These are phyloP conservation scores for Camponotus pennsylvanicus DNA, from an alignment of 1,140 invertebrate genomes.

Conservation along the genomic window DNA sequence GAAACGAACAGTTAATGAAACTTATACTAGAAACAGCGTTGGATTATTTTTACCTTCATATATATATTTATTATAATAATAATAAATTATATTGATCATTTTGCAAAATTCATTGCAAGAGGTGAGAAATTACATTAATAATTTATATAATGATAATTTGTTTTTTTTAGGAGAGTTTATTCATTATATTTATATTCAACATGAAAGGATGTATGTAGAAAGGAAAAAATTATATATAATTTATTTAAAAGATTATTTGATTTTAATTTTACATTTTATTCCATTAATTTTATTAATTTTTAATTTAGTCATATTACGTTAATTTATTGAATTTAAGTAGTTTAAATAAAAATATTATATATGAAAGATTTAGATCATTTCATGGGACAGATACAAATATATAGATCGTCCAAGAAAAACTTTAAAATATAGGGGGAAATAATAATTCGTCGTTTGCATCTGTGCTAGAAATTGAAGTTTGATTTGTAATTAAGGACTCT, in stretches of 20 bases:
- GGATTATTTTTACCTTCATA: neutral
- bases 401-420: neutral
- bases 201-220: too few species aligned
- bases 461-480: constrained; percentile 35
- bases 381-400: neutral
- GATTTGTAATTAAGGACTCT: constrained; percentile 56
- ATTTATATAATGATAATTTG: too few species aligned
- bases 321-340: too few species aligned
- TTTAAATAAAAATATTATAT: too few species aligned
- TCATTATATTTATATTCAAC: too few species aligned
- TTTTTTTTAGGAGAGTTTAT: too few species aligned
- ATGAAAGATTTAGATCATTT: neutral
- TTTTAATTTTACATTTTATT: too few species aligned
- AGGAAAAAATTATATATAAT: too few species aligned
- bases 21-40: neutral
- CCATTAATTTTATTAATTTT: too few species aligned
- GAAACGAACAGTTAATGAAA: neutral
- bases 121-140: too few species aligned
- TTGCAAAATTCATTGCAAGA: neutral
- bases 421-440: neutral
- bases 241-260: too few species aligned
- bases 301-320: too few species aligned
- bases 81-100: neutral
- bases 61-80: neutral
- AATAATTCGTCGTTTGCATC: neutral